Conservation (phyloP, 2,113 vertebrate genomes). For the Desmodus rotundus region DNA sequence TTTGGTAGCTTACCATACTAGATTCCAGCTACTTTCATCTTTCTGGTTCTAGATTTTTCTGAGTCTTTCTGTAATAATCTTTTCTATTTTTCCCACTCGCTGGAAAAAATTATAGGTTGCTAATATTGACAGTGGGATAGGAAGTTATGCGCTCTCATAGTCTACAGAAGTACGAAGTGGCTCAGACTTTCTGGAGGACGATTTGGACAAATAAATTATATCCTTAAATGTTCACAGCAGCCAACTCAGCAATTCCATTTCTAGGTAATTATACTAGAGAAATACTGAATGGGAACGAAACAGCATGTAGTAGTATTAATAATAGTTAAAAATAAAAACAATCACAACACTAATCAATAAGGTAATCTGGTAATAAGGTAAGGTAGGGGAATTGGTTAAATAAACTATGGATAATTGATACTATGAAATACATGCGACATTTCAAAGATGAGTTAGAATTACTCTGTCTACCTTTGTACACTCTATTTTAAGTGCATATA, state of each 20-base stretch:
- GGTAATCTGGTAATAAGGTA: not conserved
- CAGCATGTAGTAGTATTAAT: not conserved
- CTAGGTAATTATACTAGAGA: not conserved
- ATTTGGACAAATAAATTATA: not conserved
- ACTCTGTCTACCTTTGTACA: not conserved
- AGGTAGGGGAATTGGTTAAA: not conserved
- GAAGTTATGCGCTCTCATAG: not conserved
- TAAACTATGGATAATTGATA: not conserved
- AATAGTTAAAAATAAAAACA: not conserved
- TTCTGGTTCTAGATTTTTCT: not conserved
- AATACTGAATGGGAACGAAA: not conserved
- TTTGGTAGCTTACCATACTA: not conserved
- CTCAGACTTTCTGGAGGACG: not conserved
- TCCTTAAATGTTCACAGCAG: not conserved
- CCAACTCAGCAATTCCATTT: not conserved
- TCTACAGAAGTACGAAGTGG: not conserved
- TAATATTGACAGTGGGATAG: not conserved
- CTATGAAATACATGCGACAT: not conserved
- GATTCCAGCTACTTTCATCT: not conserved
- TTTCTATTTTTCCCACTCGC: not conserved
- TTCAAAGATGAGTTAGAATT: conserved; percentile 2
- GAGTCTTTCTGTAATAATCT: not conserved
- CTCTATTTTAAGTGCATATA: not conserved
- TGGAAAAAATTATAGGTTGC: not conserved
- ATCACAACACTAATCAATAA: not conserved